These are phyloP conservation scores for Acrobasis consociella DNA, from an alignment of 2,888 invertebrate species.

Conservation along the genomic window DNA sequence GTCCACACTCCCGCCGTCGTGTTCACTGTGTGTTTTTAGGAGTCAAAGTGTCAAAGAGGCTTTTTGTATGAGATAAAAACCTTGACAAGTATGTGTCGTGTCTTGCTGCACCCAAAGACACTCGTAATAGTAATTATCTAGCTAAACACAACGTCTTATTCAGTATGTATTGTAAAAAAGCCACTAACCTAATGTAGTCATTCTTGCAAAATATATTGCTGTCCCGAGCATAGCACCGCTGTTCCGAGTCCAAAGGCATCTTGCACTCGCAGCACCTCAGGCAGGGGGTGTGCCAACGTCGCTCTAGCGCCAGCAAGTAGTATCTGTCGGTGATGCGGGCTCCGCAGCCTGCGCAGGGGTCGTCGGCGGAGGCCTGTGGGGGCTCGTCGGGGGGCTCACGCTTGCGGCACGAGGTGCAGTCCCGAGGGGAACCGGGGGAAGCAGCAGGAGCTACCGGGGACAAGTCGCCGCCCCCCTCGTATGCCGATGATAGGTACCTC, in stretches of 20 bases:
- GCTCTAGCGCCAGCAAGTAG: constrained; percentile 95
- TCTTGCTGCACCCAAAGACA: too few species aligned
- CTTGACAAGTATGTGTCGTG: too few species aligned
- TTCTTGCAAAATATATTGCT: constrained; percentile 98
- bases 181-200: constrained; percentile 95
- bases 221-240: constrained; percentile 95
- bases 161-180: background rate
- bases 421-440: constrained; percentile 83
- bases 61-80: too few species aligned
- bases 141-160: too few species aligned
- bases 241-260: constrained; percentile 93
- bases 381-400: constrained; percentile 79
- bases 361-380: constrained; percentile 70
- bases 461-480: constrained; percentile 88
- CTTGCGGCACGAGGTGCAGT: constrained; percentile 84
- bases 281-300: constrained; percentile 96
- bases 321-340: constrained; percentile 93
- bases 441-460: constrained; percentile 88
- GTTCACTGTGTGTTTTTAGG: too few species aligned
- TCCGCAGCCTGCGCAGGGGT: constrained; percentile 94
- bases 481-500: constrained; percentile 85
- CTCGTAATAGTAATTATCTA: too few species aligned
- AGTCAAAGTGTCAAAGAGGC: too few species aligned
- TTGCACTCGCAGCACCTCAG: constrained; percentile 95
- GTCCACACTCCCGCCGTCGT: too few species aligned